Evolutionary conservation across 1,140 invertebrate species (phyloP).

Genomic region (Holcopasites calliopsidis): DNA sequence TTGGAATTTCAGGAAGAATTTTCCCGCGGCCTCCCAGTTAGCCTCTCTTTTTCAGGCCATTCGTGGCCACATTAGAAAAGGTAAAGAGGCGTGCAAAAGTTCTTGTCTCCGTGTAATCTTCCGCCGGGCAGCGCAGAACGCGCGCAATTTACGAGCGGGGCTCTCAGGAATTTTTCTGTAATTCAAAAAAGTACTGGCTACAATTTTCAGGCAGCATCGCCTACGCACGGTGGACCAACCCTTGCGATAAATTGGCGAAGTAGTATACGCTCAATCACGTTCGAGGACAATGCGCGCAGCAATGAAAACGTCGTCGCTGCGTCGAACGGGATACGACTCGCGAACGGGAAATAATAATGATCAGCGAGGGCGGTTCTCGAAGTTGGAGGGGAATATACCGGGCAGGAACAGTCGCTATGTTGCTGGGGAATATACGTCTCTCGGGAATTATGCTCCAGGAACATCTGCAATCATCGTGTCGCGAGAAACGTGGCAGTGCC

Average conservation of each 20-base stretch:
- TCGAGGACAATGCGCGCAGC: not conserved
- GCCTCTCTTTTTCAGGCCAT: too few species aligned
- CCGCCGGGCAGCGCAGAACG: not conserved
- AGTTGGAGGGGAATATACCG: not conserved
- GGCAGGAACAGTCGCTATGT: too few species aligned
- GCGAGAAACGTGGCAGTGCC: not conserved
- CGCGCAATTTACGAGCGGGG: not conserved
- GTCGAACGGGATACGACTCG: not conserved
- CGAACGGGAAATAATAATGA: conserved; percentile 1
- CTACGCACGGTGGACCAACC: not conserved
- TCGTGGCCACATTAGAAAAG: too few species aligned
- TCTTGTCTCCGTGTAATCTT: not conserved
- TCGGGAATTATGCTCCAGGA: not conserved
- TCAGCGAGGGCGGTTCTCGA: not conserved
- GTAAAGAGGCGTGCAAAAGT: not conserved
- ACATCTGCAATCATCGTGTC: not conserved
- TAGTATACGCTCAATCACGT: not conserved
- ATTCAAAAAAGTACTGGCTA: not conserved
- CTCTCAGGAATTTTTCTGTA: not conserved
- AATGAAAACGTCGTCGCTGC: not conserved
- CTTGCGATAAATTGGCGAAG: not conserved
- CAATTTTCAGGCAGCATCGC: not conserved
- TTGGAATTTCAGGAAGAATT: not conserved
- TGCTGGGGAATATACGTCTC: not conserved
- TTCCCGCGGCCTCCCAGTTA: too few species aligned